These are phyloP conservation scores for Nomada flava DNA, from an alignment of 2,888 invertebrate species.

Conservation along the genomic window DNA sequence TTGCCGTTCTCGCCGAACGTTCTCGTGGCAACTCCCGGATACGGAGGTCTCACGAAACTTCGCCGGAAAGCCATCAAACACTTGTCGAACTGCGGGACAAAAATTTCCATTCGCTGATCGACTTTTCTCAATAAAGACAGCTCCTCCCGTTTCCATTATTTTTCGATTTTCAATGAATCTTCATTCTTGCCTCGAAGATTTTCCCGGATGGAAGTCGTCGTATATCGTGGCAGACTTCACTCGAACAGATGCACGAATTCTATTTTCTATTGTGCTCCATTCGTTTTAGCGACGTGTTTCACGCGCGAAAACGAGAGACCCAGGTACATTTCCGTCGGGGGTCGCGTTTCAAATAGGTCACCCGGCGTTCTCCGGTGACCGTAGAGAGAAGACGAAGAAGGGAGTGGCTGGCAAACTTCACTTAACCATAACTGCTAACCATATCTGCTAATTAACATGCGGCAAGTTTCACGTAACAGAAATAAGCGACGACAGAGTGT, in stretches of 20 bases:
- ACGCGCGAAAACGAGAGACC: neutral
- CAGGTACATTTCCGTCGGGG: neutral
- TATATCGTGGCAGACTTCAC: neutral
- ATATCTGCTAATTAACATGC: slow-evolving; percentile 71
- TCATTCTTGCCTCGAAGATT: no score
- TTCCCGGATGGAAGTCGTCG: no score
- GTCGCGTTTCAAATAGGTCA: slow-evolving; percentile 31
- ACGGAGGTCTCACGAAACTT: slow-evolving; percentile 1
- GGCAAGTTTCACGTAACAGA: slow-evolving; percentile 68
- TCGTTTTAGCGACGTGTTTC: neutral
- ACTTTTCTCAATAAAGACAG: neutral
- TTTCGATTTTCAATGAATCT: no score
- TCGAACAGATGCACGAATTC: neutral
- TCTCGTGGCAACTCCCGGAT: slow-evolving; percentile 7
- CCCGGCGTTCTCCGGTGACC: slow-evolving; percentile 2
- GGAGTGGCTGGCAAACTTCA: slow-evolving; percentile 55
- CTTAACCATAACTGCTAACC: slow-evolving; percentile 69
- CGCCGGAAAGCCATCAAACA: slow-evolving; percentile 6
- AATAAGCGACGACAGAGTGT: slow-evolving; percentile 69
- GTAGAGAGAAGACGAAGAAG: slow-evolving; percentile 21
- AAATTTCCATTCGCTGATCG: slow-evolving; percentile 14
- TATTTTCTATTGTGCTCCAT: no score
- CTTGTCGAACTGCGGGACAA: neutral
- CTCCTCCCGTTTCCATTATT: no score
- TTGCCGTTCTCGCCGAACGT: slow-evolving; percentile 9